phyloP scores from a whole-genome alignment of 37 sponge, comb jelly and placozoan species.

The Cliona cf. orientalis region DNA sequence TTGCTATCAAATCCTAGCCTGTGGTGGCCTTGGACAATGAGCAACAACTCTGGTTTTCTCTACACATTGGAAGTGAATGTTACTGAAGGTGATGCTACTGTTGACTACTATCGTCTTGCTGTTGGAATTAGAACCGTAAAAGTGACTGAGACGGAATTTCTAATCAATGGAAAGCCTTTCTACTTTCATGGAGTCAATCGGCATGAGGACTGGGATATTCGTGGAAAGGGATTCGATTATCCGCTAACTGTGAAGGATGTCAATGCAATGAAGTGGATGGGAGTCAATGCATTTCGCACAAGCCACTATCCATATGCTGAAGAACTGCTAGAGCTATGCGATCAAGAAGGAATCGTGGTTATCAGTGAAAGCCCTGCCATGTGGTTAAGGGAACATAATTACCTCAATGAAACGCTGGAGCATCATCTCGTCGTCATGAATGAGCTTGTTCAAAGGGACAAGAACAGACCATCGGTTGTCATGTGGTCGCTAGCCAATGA shows the following conservation, averaged over 20 bases:
- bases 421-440: conserved; percentile 66
- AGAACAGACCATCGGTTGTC: conserved; percentile 67
- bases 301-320: conserved; percentile 80
- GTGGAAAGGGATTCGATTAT: conserved; percentile 71
- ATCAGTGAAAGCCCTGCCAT: conserved; percentile 68
- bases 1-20: conserved; percentile 23
- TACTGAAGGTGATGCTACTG: neutral
- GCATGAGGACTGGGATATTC: conserved; percentile 77
- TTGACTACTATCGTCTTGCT: conserved; percentile 47
- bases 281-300: conserved; percentile 64
- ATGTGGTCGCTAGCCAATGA: conserved; percentile 86
- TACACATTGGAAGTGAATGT: conserved; percentile 46
- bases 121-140: conserved; percentile 58
- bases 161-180: conserved; percentile 75
- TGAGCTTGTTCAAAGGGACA: conserved; percentile 68
- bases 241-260: conserved; percentile 69
- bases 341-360: conserved; percentile 64
- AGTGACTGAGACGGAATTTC: conserved; percentile 48
- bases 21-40: conserved; percentile 84
- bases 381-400: conserved; percentile 54
- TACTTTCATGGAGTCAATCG: conserved; percentile 71
- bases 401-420: conserved; percentile 47
- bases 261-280: conserved; percentile 64
- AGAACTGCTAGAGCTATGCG: conserved; percentile 69
- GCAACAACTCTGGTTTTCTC: conserved; percentile 24